Evolutionary conservation across 2,888 invertebrate genomes (phyloP), one percentile per base, ranked within the genome.

Genomic region (Pristionchus japonicus): DNA sequence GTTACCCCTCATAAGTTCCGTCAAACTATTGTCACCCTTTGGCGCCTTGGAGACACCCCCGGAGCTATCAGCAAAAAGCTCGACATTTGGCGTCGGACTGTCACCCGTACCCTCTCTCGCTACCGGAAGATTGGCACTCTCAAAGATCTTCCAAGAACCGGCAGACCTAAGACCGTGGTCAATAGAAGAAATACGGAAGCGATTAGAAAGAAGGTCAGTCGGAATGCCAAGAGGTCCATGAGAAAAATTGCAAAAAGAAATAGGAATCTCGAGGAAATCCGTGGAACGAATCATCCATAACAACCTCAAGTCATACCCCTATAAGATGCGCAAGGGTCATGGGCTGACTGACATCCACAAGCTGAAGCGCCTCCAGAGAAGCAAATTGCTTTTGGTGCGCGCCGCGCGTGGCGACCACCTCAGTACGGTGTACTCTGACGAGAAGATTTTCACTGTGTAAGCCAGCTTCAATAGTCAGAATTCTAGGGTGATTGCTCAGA

Each of bases 381-480:
- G 83, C 83, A 27, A 23, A 6, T 11, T 17, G n/a, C 49, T 47
- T 2, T 31, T 82, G 47, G 3, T 1, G 82, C 3, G 82, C 1
- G 7, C 23, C n/a, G 49, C 27, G 17, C 3, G 34, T 1, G 6
- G 17, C 83, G 83, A 49, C 17, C 83, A 83, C n/a, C 17, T 88
- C 64, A 80, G 27, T 37, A 84, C 84, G 9, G 47, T 84, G 27
- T 88, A 70, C 70, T 57, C 47, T 23, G 88, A 88, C 49, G 83
- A 88, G 84, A 88, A 88, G n/a, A 52, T 88, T 3, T 88, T 88
- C 82, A 80, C 88, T 6, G 17, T 88, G 11, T 83, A 88, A 23
- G 84, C 40, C 9, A 70, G 52, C 27, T 17, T 70, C n/a, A 84
- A 88, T 57, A n/a, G 27, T 37, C 83, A 88, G 27, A 88, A 88